phyloP scores from a whole-genome alignment of 2,888 invertebrate species.

The Ephialtes manifestator region DNA sequence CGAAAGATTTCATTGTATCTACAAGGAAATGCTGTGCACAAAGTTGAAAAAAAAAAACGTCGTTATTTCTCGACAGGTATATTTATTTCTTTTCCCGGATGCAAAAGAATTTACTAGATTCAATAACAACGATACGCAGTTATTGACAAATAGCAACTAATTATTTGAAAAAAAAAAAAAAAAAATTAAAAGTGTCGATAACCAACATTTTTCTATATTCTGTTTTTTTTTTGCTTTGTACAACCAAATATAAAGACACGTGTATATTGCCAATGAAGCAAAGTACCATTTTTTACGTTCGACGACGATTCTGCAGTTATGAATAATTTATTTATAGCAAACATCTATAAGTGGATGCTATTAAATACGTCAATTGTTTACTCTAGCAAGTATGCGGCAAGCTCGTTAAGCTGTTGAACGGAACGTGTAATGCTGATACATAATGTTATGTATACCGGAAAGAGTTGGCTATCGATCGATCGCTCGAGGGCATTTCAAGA shows the following conservation, averaged over 20 bases:
- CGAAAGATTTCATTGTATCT: conserved; percentile 8
- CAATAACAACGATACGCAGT: not conserved
- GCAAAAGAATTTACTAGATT: not conserved
- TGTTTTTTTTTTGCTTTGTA: not conserved
- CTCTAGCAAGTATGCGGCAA: conserved; percentile 6
- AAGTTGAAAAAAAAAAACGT: not conserved
- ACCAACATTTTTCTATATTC: too few relatives aligned
- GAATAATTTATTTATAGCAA: conserved; percentile 53
- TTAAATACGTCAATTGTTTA: conserved; percentile 50
- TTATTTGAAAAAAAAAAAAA: not conserved
- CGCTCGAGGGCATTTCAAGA: conserved; percentile 43
- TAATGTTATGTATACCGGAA: conserved; percentile 44
- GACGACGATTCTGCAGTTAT: conserved; percentile 10
- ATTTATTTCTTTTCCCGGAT: conserved; percentile 8
- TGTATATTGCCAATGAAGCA: not conserved
- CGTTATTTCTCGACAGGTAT: not conserved
- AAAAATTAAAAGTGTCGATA: not conserved
- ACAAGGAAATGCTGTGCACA: conserved; percentile 2
- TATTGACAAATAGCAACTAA: not conserved
- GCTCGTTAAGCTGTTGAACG: conserved; percentile 8
- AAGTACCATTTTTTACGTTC: not conserved
- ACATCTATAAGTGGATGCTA: conserved; percentile 33
- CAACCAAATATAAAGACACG: not conserved
- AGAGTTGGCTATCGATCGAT: conserved; percentile 58
- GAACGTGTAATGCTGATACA: conserved; percentile 12